Percentiles rank a stretch among this genome's conserved stretches.
These are phyloP conservation scores for Cyrtodaria siliqua DNA, from an alignment of 2,888 invertebrate genomes.

Conservation along the genomic window DNA sequence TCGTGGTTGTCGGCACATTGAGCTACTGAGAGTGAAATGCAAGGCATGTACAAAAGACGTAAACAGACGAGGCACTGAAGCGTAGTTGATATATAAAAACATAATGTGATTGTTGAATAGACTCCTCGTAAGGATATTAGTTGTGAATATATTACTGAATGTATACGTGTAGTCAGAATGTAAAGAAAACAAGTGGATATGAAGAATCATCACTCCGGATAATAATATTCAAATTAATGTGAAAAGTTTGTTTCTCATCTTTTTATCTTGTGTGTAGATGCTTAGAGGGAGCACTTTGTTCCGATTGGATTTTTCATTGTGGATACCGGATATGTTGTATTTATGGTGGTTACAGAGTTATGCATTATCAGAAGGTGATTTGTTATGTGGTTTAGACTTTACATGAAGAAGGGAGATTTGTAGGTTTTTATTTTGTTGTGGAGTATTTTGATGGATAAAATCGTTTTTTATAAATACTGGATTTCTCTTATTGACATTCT, in stretches of 20 bases:
- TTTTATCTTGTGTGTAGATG: no score
- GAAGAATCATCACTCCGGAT: background rate
- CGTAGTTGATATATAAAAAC: slow-evolving; percentile 36
- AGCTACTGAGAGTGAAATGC: slow-evolving; percentile 22
- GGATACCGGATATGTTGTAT: background rate
- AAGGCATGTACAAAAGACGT: slow-evolving; percentile 20
- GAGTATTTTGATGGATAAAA: no score
- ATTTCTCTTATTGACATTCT: no score
- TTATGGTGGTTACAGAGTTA: background rate
- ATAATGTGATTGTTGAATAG: slow-evolving; percentile 9
- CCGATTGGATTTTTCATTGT: no score
- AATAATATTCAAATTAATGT: no score
- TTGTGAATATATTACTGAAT: slow-evolving; percentile 1
- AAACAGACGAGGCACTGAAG: slow-evolving; percentile 27
- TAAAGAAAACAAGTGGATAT: background rate
- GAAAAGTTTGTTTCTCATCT: no score
- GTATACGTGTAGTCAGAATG: background rate
- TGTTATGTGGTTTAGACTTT: no score
- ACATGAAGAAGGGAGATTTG: no score
- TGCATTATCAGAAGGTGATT: background rate
- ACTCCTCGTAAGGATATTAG: background rate
- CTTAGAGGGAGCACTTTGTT: no score
- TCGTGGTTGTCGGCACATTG: slow-evolving; percentile 3
- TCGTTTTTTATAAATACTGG: no score
- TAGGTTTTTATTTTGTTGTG: background rate